Percentiles rank a stretch among this genome's conserved stretches.
phyloP scores from a whole-genome alignment of 2,797 vertebrate species.

The Thalassophryne amazonica region DNA sequence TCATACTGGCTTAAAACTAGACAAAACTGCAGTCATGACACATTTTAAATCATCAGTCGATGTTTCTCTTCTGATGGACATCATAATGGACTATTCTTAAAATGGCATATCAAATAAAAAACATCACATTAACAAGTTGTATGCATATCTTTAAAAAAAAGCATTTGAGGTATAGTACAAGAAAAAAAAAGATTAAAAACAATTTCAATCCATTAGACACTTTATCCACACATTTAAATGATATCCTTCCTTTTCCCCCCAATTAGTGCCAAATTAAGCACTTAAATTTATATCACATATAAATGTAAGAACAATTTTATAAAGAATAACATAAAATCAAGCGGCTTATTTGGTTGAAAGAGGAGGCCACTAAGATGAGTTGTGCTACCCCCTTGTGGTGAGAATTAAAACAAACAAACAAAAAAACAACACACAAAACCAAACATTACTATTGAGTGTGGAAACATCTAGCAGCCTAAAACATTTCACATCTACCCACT shows the following conservation, averaged over 20 bases:
- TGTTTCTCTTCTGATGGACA: conserved; percentile 56
- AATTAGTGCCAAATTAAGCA: conserved; percentile 49
- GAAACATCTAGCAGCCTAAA: conserved; percentile 37
- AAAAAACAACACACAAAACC: too few relatives aligned
- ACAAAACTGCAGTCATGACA: conserved; percentile 60
- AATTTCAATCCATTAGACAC: conserved; percentile 35
- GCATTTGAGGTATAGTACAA: conserved; percentile 68
- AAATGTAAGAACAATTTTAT: conserved; percentile 34
- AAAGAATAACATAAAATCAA: conserved; percentile 35
- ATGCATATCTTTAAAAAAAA: conserved; percentile 64
- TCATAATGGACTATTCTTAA: conserved; percentile 57
- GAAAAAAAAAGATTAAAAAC: conserved; percentile 41
- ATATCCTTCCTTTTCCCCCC: conserved; percentile 52
- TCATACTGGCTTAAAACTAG: conserved; percentile 65
- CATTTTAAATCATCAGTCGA: conserved; percentile 38
- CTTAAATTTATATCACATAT: conserved; percentile 43
- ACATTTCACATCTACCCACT: conserved; percentile 57
- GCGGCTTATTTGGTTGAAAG: conserved; percentile 69
- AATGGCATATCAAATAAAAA: conserved; percentile 67
- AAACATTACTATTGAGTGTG: conserved; percentile 25
- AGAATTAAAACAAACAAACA: conserved; percentile 7
- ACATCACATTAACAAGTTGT: conserved; percentile 61
- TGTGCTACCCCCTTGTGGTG: conserved; percentile 62
- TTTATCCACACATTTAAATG: conserved; percentile 39
- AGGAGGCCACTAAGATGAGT: conserved; percentile 70